A percentile compares a stretch with the other conserved stretches of the same genome.
Conservation (phyloP, 2,797 vertebrate species). For the Todus mexicanus region DNA sequence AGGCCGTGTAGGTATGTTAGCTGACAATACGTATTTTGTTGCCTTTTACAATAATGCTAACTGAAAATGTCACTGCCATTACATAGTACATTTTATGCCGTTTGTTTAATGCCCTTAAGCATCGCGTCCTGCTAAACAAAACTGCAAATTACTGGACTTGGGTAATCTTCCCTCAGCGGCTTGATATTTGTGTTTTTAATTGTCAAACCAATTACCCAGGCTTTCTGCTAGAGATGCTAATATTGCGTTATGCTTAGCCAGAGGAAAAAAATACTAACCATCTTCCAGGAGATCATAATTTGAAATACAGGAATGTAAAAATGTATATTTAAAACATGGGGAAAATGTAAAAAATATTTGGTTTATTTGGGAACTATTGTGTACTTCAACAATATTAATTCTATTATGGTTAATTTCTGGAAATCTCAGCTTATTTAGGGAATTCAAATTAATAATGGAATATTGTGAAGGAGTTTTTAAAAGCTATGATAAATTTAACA, state of each 20-base stretch:
- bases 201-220: constrained; percentile 67
- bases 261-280: not conserved
- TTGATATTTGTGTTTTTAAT: constrained; percentile 77
- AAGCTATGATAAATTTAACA: constrained; percentile 12
- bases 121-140: constrained; percentile 63
- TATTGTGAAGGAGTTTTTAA: not conserved
- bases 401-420: constrained; percentile 19
- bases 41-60: constrained; percentile 65
- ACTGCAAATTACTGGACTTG: constrained; percentile 63
- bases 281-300: not conserved
- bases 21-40: constrained; percentile 62
- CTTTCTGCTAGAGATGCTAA: constrained; percentile 44
- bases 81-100: constrained; percentile 34
- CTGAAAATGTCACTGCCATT: constrained; percentile 74
- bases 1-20: not conserved
- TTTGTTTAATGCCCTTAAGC: constrained; percentile 67
- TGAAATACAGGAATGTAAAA: not conserved
- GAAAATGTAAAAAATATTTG: not conserved
- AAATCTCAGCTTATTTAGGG: not conserved
- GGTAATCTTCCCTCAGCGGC: constrained; percentile 50
- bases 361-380: not conserved
- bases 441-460: not conserved
- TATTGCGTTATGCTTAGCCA: constrained; percentile 19
- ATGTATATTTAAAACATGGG: not conserved
- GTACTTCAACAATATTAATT: too few relatives aligned